A percentile compares a stretch with the other conserved stretches of the same genome.
These are phyloP conservation scores for Andrena minutula DNA, from an alignment of 2,888 invertebrate genomes.

Conservation along the genomic window DNA sequence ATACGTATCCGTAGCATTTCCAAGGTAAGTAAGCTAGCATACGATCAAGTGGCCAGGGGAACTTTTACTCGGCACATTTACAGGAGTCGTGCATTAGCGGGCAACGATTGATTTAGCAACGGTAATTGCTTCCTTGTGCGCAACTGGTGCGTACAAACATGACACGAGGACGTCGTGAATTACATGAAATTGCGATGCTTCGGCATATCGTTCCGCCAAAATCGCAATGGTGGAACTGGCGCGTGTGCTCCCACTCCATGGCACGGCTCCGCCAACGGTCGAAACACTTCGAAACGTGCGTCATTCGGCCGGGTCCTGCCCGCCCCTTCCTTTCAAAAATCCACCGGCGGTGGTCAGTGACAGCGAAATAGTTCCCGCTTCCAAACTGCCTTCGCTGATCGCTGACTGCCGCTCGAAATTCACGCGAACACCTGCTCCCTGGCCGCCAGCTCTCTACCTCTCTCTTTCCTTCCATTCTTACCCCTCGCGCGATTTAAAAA, in stretches of 20 bases:
- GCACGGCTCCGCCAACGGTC: neutral
- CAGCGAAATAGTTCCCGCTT: slow-evolving; percentile 41
- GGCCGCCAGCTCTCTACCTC: neutral
- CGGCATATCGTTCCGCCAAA: neutral
- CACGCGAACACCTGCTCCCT: slow-evolving; percentile 6
- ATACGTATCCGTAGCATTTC: slow-evolving; percentile 32
- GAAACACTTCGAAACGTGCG: neutral
- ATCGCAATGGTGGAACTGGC: neutral
- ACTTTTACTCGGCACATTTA: slow-evolving; percentile 51
- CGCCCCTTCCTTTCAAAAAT: neutral
- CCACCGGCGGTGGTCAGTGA: slow-evolving; percentile 66
- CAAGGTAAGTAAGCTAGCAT: slow-evolving; percentile 41
- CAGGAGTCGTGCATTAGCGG: slow-evolving; percentile 20
- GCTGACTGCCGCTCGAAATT: slow-evolving; percentile 13
- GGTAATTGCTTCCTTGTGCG: slow-evolving; percentile 46
- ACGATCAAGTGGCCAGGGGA: slow-evolving; percentile 21
- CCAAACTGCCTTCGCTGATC: slow-evolving; percentile 1
- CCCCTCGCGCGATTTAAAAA: neutral
- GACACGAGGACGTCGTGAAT: neutral
- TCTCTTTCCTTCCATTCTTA: neutral
- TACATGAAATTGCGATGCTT: neutral
- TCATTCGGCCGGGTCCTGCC: slow-evolving; percentile 18
- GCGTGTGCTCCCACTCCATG: neutral
- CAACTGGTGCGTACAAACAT: neutral
- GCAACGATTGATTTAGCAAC: slow-evolving; percentile 32